phyloP scores from a whole-genome alignment of 2,888 invertebrate genomes.

The Drosophila helvetica region DNA sequence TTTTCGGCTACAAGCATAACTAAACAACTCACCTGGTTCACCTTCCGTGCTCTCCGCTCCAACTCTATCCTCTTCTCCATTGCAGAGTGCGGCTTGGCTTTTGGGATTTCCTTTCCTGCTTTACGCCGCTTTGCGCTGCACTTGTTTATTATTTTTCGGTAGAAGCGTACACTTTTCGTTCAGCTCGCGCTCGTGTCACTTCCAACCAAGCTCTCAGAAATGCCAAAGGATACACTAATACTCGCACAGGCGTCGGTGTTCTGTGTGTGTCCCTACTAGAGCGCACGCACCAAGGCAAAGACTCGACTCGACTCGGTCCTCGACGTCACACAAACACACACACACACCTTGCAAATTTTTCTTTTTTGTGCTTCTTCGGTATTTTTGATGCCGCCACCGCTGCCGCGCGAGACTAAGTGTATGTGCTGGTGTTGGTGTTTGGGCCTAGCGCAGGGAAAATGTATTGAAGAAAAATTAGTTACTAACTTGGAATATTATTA shows the following conservation, averaged over 20 bases:
- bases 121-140: slow-evolving; percentile 45
- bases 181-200: slow-evolving; percentile 31
- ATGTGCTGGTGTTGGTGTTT: slow-evolving; percentile 35
- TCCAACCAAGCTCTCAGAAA: slow-evolving; percentile 65
- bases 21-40: slow-evolving; percentile 90
- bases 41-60: slow-evolving; percentile 95
- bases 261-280: slow-evolving; percentile 66
- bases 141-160: slow-evolving; percentile 58
- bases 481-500: slow-evolving; percentile 24
- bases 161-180: slow-evolving; percentile 48
- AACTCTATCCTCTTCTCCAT: slow-evolving; percentile 98
- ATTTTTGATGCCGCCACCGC: slow-evolving; percentile 63
- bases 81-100: slow-evolving; percentile 53
- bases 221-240: slow-evolving; percentile 70
- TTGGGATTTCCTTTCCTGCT: slow-evolving; percentile 42
- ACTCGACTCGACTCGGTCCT: slow-evolving; percentile 43
- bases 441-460: slow-evolving; percentile 14
- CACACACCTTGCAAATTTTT: slow-evolving; percentile 72
- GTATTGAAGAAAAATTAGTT: slow-evolving; percentile 47
- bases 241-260: slow-evolving; percentile 21
- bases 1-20: slow-evolving; percentile 41
- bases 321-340: slow-evolving; percentile 62
- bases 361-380: slow-evolving; percentile 63
- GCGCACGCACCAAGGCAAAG: slow-evolving; percentile 73
- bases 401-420: slow-evolving; percentile 30